Base-by-base conservation (phyloP, 2,797 vertebrate species). In the Hemitrygon akajei region DNA sequence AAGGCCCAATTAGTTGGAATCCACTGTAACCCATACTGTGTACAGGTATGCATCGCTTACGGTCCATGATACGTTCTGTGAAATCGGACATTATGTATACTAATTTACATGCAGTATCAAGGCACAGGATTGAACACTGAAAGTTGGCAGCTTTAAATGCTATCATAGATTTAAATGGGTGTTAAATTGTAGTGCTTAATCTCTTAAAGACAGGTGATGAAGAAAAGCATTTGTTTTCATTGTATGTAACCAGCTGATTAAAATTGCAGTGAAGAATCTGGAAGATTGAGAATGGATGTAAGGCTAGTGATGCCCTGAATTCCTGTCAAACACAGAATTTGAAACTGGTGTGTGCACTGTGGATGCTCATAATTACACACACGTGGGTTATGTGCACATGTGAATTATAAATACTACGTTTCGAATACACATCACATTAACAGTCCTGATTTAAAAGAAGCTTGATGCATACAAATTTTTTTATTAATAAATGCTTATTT, bases 401-500 rank as follows among this genome's bases (percentile, higher is more conserved):
- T 86, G 9, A 60, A 60, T 86, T 93, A 25, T 71, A 75, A 56
- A 92, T 22, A 22, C 56, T 75, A n/a, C 12, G 56, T 25, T 56
- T 16, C 56, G 40, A 93, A 47, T 75, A 11, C 56, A 76, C 75
- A 76, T 47, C 71, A 93, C 71, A 30, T 40, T 14, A 71, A 93
- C 18, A 37, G 73, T 56, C 56, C 4, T 0, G 6, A 93, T 56
- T 30, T 56, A 93, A 47, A 75, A 76, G 34, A 92, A 92, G n/a
- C 12, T 10, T 92, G 69, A 92, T 47, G 91, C 30, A 71, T 93
- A 93, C 91, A 93, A 93, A 93, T 93, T 71, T 93, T 93, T 47
- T 93, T 93, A 93, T 93, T 93, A 93, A 93, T 71, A 73, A 93
- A 93, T 93, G 71, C 91, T 93, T 93, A 75, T 93, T 93, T 93